Evolutionary conservation across 2,888 invertebrate genomes (phyloP).

Genomic region (Punctoribates punctum): DNA sequence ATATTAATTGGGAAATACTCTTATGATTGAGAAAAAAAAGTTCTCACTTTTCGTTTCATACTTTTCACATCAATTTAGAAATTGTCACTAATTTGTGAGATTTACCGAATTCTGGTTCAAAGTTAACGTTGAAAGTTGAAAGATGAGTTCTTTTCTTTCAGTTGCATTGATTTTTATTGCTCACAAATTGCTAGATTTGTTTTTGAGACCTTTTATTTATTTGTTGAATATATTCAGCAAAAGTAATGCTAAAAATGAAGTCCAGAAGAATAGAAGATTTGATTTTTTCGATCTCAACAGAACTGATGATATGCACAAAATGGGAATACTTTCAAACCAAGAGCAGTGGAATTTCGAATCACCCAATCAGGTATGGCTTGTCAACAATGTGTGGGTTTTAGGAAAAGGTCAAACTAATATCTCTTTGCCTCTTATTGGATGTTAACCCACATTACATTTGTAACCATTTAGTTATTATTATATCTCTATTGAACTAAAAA

Average conservation of each 20-base stretch:
- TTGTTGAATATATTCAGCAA: not conserved
- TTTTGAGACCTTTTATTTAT: not conserved
- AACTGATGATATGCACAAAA: not conserved
- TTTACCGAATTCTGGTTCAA: no score
- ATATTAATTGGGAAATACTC: no score
- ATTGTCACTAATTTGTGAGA: no score
- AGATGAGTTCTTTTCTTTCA: not conserved
- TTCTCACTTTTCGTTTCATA: no score
- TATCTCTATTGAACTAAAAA: no score
- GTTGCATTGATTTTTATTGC: not conserved
- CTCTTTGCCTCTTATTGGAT: no score
- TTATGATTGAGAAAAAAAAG: no score
- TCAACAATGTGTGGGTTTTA: no score
- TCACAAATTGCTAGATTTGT: not conserved
- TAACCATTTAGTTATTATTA: no score
- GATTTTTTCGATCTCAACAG: not conserved
- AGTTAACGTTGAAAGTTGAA: not conserved
- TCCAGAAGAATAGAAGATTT: not conserved
- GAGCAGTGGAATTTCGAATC: not conserved
- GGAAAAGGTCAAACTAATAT: no score
- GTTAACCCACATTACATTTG: no score
- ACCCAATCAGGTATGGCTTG: not conserved
- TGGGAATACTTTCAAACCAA: not conserved
- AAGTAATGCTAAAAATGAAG: not conserved
- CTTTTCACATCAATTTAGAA: no score